Base-by-base conservation (phyloP, 2,113 vertebrate genomes). In the Eurypyga helias region DNA sequence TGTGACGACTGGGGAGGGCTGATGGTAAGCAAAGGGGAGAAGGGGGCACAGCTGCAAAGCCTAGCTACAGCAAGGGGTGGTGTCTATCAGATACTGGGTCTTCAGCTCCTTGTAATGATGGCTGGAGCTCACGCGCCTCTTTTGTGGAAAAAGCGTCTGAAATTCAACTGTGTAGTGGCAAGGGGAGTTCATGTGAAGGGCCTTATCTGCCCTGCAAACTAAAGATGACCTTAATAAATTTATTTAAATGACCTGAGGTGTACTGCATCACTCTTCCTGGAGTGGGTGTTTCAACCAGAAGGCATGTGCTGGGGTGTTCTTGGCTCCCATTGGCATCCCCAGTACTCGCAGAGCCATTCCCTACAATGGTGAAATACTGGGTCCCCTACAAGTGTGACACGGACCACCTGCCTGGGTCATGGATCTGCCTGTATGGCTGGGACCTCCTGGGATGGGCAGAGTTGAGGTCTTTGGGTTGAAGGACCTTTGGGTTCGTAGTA, bases 371-470 rank as follows among this genome's bases (percentile, higher is more conserved):
- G 28, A 34, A 80, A 33, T 13, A 18, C 2, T 4, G 5, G 28
- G 48, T 90, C 29, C 26, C 7, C 8, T 34, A 2, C 23, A 13
- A 26, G 13, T 3, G 3, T 33, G 70, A 12, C 24, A 7, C 21
- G 16, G 28, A 13, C 1, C 2, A 65, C 17, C 26, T 57, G 4
- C 4, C 58, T 52, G 58, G 52, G 29, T 8, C 0, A 0, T 7
- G 41, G 66, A 5, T 76, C 26, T 85, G 10, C 20, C 58, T 31
- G 33, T 11, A 3, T 6, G 24, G 25, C n/a, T 83, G 43, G 5
- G 15, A 24, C 54, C 34, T 55, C 10, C 49, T 36, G 52, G 31
- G 41, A 7, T 28, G 52, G 54, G 6, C 33, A 45, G 15, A 54
- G 43, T 12, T 79, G 54, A n/a, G 15, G 5, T 20, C 33, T 43